Evolutionary conservation across 2,797 vertebrate genomes (phyloP).

Genomic region (Myripristis murdjan): DNA sequence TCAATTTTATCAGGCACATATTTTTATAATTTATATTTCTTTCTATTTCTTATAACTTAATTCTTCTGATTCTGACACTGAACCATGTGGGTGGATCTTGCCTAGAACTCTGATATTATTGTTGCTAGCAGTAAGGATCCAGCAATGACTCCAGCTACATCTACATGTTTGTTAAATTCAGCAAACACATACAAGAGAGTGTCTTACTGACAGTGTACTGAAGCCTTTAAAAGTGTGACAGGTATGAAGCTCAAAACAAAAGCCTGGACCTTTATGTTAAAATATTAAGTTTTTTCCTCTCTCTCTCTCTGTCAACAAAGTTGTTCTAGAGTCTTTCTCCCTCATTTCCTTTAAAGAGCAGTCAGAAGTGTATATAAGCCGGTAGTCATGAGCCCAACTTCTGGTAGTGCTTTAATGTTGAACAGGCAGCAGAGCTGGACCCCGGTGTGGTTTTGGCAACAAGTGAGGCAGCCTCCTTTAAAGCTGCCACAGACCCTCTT

Average conservation of each 20-base stretch:
- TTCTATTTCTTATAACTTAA: no score
- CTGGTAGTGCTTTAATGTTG: slow-evolving; percentile 61
- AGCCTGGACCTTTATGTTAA: not conserved
- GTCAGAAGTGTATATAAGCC: slow-evolving; percentile 26
- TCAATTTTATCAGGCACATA: no score
- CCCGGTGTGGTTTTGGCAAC: slow-evolving; percentile 71
- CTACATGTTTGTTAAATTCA: no score
- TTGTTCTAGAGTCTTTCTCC: slow-evolving; percentile 39
- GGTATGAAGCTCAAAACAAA: not conserved
- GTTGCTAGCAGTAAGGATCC: no score
- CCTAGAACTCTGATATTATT: no score
- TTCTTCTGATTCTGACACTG: no score
- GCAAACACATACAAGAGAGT: no score
- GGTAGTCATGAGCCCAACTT: slow-evolving; percentile 46
- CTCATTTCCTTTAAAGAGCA: slow-evolving; percentile 51
- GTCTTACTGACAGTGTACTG: no score
- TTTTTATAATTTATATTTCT: no score
- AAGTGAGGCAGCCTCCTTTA: slow-evolving; percentile 61
- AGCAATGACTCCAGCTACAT: no score
- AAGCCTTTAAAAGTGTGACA: slow-evolving; percentile 32
- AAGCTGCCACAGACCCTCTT: slow-evolving; percentile 66
- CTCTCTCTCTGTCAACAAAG: slow-evolving; percentile 13
- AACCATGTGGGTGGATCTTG: no score
- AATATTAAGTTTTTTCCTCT: slow-evolving; percentile 17
- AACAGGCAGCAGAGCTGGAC: slow-evolving; percentile 53